Conservation (phyloP, 2,888 invertebrate species). For the Acleris holmiana region DNA sequence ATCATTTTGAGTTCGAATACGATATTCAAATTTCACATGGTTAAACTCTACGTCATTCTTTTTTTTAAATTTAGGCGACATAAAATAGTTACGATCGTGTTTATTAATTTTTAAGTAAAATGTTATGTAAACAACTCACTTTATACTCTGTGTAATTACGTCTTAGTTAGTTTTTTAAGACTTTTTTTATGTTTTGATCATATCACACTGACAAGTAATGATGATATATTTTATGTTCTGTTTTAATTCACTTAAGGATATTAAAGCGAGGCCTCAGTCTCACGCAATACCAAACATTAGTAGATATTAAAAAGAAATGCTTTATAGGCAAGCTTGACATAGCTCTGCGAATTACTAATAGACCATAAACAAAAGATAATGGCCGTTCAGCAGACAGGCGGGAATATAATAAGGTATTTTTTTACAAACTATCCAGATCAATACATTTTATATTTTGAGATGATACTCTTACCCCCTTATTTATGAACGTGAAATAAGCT, state of each 20-base stretch:
- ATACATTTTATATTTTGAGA: no score
- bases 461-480: no score
- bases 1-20: constrained; percentile 66
- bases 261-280: constrained; percentile 13
- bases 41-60: constrained; percentile 14
- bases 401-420: not conserved
- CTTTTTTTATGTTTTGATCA: constrained; percentile 26
- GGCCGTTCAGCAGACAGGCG: not conserved
- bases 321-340: not conserved
- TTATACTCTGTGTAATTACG: constrained; percentile 18
- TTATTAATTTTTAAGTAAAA: constrained; percentile 25
- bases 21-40: constrained; percentile 48
- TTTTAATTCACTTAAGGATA: constrained; percentile 21
- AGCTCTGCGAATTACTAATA: constrained; percentile 8
- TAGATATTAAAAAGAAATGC: not conserved
- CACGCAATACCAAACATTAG: not conserved
- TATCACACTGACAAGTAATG: constrained; percentile 15
- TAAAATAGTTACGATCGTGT: constrained; percentile 17
- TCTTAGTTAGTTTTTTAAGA: constrained; percentile 21
- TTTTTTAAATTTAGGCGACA: constrained; percentile 15
- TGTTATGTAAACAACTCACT: constrained; percentile 12
- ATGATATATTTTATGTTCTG: constrained; percentile 11
- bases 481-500: no score
- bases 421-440: no score
- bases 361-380: not conserved